Conservation (phyloP, 2,888 invertebrate species). For the Bursaphelenchus okinawaensis region DNA sequence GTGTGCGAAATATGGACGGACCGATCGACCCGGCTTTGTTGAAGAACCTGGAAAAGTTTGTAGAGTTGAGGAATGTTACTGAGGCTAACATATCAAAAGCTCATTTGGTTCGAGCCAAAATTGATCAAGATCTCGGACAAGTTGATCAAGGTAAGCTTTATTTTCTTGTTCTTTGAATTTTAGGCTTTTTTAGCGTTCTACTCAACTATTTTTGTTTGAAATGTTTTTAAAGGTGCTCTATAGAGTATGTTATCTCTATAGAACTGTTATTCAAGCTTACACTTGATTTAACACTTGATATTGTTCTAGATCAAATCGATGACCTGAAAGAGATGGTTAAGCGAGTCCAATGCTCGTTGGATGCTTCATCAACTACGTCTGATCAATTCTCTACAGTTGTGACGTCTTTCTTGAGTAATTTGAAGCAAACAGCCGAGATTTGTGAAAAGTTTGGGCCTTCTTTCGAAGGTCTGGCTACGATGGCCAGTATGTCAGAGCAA, state of each 20-base stretch:
- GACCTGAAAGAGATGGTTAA: neutral
- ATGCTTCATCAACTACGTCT: neutral
- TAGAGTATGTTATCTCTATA: no score
- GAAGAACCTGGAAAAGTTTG: neutral
- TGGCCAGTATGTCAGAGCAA: neutral
- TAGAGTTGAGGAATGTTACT: neutral
- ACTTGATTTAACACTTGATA: no score
- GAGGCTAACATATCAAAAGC: neutral
- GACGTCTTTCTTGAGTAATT: neutral
- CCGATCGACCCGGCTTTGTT: neutral
- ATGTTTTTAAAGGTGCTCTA: no score
- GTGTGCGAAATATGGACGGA: neutral
- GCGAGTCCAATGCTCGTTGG: neutral
- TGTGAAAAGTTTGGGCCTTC: neutral
- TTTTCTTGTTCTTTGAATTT: no score
- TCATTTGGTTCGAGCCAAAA: neutral
- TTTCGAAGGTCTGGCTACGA: neutral
- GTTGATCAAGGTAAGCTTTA: neutral
- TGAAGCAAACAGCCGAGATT: neutral
- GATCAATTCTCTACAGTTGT: neutral
- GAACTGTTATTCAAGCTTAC: no score
- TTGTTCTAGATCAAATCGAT: neutral
- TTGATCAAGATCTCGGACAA: neutral
- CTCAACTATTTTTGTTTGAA: no score
- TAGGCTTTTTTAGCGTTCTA: no score